phyloP scores from a whole-genome alignment of 1,140 invertebrate genomes.

The Bombus balteatus region DNA sequence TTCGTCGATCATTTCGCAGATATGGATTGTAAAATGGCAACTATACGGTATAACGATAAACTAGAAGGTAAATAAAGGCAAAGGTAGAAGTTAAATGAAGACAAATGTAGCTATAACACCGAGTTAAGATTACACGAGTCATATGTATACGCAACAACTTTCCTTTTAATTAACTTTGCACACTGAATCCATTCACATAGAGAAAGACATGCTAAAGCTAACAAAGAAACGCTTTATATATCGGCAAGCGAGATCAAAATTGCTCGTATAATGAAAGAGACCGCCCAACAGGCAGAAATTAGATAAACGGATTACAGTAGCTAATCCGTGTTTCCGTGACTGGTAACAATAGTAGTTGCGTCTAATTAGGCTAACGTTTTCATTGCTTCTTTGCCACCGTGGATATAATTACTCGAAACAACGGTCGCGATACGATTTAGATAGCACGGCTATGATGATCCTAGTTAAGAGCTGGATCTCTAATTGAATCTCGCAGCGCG shows the following conservation, averaged over 20 bases:
- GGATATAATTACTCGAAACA: slow-evolving; percentile 9
- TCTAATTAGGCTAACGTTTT: slow-evolving; percentile 36
- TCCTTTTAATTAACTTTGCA: slow-evolving; percentile 15
- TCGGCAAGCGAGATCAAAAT: slow-evolving; percentile 1
- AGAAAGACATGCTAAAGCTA: neutral
- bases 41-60: neutral
- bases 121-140: neutral
- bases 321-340: slow-evolving; percentile 32
- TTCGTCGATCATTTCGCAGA: neutral
- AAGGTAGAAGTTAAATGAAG: neutral
- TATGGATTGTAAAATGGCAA: neutral
- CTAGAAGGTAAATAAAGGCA: neutral
- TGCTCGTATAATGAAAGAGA: slow-evolving; percentile 16
- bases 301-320: slow-evolving; percentile 21
- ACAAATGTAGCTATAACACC: neutral
- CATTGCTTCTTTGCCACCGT: slow-evolving; percentile 4
- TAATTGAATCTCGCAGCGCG: slow-evolving; percentile 23
- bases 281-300: neutral
- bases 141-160: neutral
- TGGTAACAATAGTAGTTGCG: slow-evolving; percentile 37
- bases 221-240: neutral
- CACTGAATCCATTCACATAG: neutral
- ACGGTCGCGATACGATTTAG: slow-evolving; percentile 10
- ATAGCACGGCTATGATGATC: slow-evolving; percentile 8
- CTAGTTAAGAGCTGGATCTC: neutral